Evolutionary conservation across 2,113 vertebrate species (phyloP), one percentile per base, ranked within the genome.

Genomic region (Synchiropus splendidus): DNA sequence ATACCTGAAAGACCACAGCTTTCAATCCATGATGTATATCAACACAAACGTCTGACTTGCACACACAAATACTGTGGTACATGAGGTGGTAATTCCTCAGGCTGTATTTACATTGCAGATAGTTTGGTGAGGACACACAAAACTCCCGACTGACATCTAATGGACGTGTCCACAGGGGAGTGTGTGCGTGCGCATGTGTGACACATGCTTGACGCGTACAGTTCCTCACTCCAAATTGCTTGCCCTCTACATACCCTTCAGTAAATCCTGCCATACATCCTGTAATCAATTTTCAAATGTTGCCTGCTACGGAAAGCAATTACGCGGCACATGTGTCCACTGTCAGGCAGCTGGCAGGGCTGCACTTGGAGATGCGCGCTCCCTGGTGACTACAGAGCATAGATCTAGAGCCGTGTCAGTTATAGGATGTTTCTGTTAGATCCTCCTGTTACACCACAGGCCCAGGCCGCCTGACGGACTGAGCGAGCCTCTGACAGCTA

Each of bases 281-380:
- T 53, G 58, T 77, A 72, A 79, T 81, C 76, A 74, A 70, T 74
- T 69, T 47, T 41, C 64, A 79, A 72, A 74, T 66, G 68, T 75
- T 73, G 58, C 73, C 59, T 37, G 33, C 36, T 57, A 72, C 64
- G 61, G 69, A 75, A 75, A 73, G 61, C 58, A 72, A 79, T 78
- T 74, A 75, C 70, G 46, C 54, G 9, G 57, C 62, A 62, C 56
- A 42, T 65, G 45, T 73, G 71, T 74, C 67, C 51, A 54, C 61
- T 55, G 54, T n/a, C n/a, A n/a, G n/a, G n/a, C n/a, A n/a, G n/a
- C n/a, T 59, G 30, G 58, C 31, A 39, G 57, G 50, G 42, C 56
- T 61, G 54, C 50, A 54, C 54, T 54, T 58, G 52, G 64, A 66
- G 68, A 63, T 61, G 61, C 53, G 47, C 40, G 44, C 66, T 66